phyloP scores from a whole-genome alignment of 64 coral and sea anemone genomes.

The Montipora sp. region DNA sequence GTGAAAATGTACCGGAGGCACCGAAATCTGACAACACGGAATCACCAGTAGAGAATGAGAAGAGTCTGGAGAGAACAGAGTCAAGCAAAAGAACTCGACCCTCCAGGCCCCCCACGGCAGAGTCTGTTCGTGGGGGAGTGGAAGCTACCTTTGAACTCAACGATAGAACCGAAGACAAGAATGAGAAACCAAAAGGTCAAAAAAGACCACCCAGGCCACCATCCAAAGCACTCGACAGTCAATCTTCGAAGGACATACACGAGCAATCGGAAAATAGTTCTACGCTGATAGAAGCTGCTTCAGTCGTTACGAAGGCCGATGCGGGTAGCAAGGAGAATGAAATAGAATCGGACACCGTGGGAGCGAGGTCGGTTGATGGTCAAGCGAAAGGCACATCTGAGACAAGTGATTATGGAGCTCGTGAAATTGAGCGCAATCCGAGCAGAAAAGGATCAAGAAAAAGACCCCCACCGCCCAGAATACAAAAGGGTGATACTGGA shows the following conservation, averaged over 20 bases:
- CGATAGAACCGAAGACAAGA: neutral
- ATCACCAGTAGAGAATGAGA: neutral
- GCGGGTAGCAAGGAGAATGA: too few species aligned
- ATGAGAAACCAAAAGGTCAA: neutral
- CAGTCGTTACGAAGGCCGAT: neutral
- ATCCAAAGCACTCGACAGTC: neutral
- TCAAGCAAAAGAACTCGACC: constrained; percentile 63
- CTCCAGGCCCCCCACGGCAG: constrained; percentile 34
- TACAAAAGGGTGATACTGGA: too few species aligned
- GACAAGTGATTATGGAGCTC: too few species aligned
- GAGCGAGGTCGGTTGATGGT: too few species aligned
- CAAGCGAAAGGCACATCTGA: too few species aligned
- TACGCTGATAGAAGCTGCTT: neutral
- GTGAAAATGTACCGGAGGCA: neutral
- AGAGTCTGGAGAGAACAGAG: constrained; percentile 7
- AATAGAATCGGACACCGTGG: too few species aligned
- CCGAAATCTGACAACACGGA: constrained; percentile 9
- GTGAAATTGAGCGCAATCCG: too few species aligned
- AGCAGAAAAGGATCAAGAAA: too few species aligned
- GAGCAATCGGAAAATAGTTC: neutral
- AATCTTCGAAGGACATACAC: neutral
- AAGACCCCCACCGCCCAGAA: too few species aligned
- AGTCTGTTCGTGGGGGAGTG: neutral
- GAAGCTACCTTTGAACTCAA: neutral
- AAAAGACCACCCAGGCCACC: neutral